Conservation (phyloP, 1,140 invertebrate species). For the Rhagoletis zephyria region DNA sequence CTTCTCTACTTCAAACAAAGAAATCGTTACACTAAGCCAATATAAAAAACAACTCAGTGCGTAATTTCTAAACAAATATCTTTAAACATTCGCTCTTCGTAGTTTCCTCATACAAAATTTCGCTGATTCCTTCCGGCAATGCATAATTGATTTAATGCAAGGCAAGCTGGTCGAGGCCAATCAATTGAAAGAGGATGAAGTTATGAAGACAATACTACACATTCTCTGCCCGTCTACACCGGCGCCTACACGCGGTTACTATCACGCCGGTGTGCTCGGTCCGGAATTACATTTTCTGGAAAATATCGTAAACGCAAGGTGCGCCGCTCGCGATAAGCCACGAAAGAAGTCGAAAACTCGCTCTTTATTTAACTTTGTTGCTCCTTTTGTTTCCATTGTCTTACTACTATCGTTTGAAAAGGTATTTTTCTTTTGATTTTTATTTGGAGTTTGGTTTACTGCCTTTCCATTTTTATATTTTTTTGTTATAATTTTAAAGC, state of each 20-base stretch:
- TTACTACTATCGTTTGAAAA: conserved; percentile 65
- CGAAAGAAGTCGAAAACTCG: conserved; percentile 33
- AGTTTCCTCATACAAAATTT: conserved; percentile 94
- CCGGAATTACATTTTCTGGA: conserved; percentile 78
- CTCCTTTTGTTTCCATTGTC: conserved; percentile 63
- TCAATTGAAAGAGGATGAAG: conserved; percentile 77
- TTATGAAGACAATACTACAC: conserved; percentile 73
- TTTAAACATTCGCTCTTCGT: conserved; percentile 69
- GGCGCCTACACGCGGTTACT: conserved; percentile 66
- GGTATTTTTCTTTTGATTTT: conserved; percentile 62
- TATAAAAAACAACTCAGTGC: not conserved
- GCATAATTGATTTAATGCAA: conserved; percentile 90
- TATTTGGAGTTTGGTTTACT: conserved; percentile 54
- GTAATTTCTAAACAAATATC: not conserved
- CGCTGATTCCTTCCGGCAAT: conserved; percentile 92
- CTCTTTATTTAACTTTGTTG: conserved; percentile 63
- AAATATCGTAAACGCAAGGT: conserved; percentile 79
- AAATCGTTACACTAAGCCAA: not conserved
- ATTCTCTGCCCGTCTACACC: conserved; percentile 73
- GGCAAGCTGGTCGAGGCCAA: conserved; percentile 78
- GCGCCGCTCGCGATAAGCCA: conserved; percentile 65
- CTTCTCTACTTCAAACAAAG: not conserved
- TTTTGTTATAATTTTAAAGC: conserved; percentile 54
- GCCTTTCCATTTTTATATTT: conserved; percentile 56
- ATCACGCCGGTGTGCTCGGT: conserved; percentile 75